Base-by-base conservation (phyloP, 64 coral and sea anemone species). In the Actinia equina region DNA sequence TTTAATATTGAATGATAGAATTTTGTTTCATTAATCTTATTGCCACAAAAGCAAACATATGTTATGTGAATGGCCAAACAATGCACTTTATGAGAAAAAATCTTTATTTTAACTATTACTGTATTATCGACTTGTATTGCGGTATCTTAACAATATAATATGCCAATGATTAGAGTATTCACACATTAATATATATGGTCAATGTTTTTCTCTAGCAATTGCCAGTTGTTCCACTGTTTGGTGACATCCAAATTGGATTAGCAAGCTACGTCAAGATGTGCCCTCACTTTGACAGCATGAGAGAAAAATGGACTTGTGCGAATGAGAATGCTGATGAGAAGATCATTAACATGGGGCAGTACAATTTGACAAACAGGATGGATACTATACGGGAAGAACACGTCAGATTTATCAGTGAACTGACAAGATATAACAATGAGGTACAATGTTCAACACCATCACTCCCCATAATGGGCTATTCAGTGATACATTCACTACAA, bases 341-440 rank as follows among this genome's bases (percentile, higher is more conserved):
- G 46, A 84, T 95, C n/a, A 88, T 94, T n/a, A 65, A 20, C n/a
- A 67, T 62, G 13, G 70, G 70, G 6, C 97, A 99, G 82, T 99
- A 99, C 86, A 99, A 95, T 71, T 85, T 99, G 52, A 87, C 94
- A 56, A 86, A 89, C 41, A 95, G 91, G 30, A 95, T 99, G 88
- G 93, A 99, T 23, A 85, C 85, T 52, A 98, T 98, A 49, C 87
- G 91, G 61, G 96, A 98, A 42, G 96, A 98, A 77, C 97, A 99
- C 77, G 84, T 99, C 43, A 90, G 91, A 41, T 99, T 93, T 58
- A 99, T 93, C 42, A 99, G 97, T 91, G 97, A 99, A 79, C 90
- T 99, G 27, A 93, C 97, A 18, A 90, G 97, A 37, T 99, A 99
- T 37, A 99, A 95, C 80, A 99, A 99, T 86, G 97, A 99, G 88